A percentile compares a stretch with the other conserved stretches of the same genome.
Conservation (phyloP, 1,140 invertebrate genomes). For the Sycophaga agraensis region DNA sequence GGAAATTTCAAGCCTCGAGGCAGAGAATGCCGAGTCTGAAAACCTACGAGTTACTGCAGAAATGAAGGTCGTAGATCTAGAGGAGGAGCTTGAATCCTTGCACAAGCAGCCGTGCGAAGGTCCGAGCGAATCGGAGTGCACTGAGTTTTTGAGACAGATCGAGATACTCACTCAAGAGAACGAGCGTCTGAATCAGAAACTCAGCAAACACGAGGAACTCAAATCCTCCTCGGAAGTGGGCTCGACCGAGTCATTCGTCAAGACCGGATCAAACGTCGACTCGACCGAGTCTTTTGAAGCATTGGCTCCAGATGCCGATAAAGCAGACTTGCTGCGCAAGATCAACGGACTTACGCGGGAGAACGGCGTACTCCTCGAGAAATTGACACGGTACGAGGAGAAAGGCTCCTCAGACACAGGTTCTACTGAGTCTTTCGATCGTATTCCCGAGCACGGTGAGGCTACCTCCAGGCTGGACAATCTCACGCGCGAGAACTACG, state of each 20-base stretch:
- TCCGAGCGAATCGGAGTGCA: slow-evolving; percentile 53
- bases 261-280: slow-evolving; percentile 38
- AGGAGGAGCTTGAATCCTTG: slow-evolving; percentile 65
- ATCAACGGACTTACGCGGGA: slow-evolving; percentile 66
- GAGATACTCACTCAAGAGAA: slow-evolving; percentile 60
- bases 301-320: slow-evolving; percentile 38
- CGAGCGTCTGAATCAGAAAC: slow-evolving; percentile 55
- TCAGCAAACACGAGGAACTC: slow-evolving; percentile 59
- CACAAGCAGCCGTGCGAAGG: slow-evolving; percentile 25
- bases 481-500: slow-evolving; percentile 64
- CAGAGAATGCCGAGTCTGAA: slow-evolving; percentile 64
- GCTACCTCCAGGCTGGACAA: slow-evolving; percentile 68
- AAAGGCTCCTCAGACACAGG: slow-evolving; percentile 60
- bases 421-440: slow-evolving; percentile 55
- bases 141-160: slow-evolving; percentile 55
- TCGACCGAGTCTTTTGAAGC: slow-evolving; percentile 47
- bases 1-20: slow-evolving; percentile 62
- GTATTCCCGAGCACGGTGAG: slow-evolving; percentile 56
- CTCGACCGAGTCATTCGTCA: slow-evolving; percentile 48
- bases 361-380: slow-evolving; percentile 59
- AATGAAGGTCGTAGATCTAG: slow-evolving; percentile 70
- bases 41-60: slow-evolving; percentile 67
- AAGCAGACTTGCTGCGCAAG: slow-evolving; percentile 66
- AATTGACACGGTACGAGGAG: slow-evolving; percentile 60
- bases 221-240: slow-evolving; percentile 52